Evolutionary conservation across 2,113 vertebrate species (phyloP).

Genomic region (Oncorhynchus nerka): DNA sequence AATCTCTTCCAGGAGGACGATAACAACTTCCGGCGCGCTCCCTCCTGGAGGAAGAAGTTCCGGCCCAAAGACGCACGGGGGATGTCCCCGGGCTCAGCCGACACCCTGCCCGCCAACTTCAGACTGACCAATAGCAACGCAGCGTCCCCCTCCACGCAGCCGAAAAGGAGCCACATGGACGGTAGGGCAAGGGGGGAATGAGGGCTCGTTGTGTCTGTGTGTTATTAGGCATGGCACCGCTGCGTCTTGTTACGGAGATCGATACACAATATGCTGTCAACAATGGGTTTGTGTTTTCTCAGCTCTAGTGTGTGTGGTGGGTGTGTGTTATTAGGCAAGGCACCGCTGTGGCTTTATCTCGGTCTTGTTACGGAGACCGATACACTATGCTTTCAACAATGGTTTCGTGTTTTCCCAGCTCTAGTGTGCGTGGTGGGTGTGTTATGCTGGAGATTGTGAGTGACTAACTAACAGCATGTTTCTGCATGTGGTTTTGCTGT

Average conservation of each 20-base stretch:
- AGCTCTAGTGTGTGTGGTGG: no score
- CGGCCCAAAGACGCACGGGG: conserved; percentile 94
- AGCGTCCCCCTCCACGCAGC: conserved; percentile 87
- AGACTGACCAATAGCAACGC: conserved; percentile 83
- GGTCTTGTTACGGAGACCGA: neutral
- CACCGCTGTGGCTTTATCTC: conserved; percentile 24
- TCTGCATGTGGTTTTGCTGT: conserved; percentile 80
- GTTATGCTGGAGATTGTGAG: conserved; percentile 27
- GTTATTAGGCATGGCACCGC: conserved; percentile 33
- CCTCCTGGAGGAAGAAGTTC: conserved; percentile 98
- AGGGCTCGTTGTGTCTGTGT: neutral
- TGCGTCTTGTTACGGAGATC: no score
- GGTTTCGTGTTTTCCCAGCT: neutral
- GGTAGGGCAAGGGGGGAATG: conserved; percentile 68
- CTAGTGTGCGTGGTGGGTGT: conserved; percentile 26
- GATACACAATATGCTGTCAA: no score
- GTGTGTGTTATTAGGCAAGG: no score
- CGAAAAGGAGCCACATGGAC: conserved; percentile 94
- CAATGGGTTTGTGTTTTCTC: no score
- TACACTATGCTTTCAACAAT: neutral
- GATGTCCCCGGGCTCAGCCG: conserved; percentile 83
- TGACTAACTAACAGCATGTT: conserved; percentile 87
- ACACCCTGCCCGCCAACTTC: conserved; percentile 95
- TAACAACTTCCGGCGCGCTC: conserved; percentile 92
- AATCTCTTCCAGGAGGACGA: conserved; percentile 84